A percentile compares a stretch with the other conserved stretches of the same genome.
Conservation (phyloP, 2,797 vertebrate species). For the Mormyrus proboscirostris region DNA sequence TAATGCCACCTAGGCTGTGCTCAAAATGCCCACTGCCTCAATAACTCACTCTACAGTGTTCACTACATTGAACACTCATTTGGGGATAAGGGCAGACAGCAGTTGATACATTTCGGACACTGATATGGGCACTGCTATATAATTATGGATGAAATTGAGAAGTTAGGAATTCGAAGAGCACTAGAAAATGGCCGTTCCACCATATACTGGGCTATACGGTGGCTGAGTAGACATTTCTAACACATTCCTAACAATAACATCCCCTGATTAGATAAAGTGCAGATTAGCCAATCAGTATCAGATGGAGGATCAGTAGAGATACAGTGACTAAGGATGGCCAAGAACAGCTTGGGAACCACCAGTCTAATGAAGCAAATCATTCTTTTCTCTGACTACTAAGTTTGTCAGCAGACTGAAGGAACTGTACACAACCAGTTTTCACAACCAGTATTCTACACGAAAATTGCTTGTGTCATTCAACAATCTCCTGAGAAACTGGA, state of each 20-base stretch:
- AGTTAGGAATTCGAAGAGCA: background rate
- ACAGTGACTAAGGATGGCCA: background rate
- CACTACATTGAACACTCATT: background rate
- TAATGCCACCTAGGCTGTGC: background rate
- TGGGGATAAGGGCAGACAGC: background rate
- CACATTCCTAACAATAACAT: background rate
- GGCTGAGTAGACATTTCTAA: background rate
- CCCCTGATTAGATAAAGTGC: background rate
- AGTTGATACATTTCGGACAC: background rate
- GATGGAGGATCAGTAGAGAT: background rate
- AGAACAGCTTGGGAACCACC: background rate
- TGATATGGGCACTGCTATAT: background rate
- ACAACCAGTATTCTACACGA: background rate
- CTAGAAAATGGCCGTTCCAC: background rate
- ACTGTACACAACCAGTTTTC: background rate
- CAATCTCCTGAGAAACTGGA: background rate
- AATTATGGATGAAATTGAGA: background rate
- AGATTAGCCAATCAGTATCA: background rate
- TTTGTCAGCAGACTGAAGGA: background rate
- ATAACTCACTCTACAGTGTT: background rate
- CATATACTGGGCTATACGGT: background rate
- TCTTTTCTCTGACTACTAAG: background rate
- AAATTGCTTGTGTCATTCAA: background rate
- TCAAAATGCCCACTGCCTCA: background rate
- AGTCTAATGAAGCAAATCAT: background rate